Evolutionary conservation across 2,797 vertebrate genomes (phyloP), one percentile per base, ranked within the genome.

Genomic region (Lithobates pipiens): DNA sequence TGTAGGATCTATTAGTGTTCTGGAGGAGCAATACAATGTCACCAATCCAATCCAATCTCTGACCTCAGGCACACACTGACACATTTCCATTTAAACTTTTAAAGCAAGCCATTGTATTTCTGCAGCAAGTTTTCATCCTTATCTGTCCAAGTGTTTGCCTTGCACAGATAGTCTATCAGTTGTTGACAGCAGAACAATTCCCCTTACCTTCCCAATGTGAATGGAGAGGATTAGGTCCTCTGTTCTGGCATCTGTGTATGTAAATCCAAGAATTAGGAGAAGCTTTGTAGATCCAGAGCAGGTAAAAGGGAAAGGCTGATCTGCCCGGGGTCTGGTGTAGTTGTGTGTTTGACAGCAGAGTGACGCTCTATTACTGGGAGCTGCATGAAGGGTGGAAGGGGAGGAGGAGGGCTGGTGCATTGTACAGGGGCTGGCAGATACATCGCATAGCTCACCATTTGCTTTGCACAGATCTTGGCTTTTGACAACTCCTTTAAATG

Each of bases 301-400:
- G 46, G 6, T 42, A 23, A 29, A 21, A 25, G 10, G 25, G 32
- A 27, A 63, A 65, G 23, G 61, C 25, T 21, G 27, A 78, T 27
- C 44, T 15, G 36, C 63, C 18, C n/a, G 23, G 21, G 54, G 21
- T 61, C 54, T 67, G 73, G 70, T 27, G 61, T 7, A 32, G 23
- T 85, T 68, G 61, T 85, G 84, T 42, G 71, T 39, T 50, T 80
- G 71, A 76, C 65, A 85, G 84, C 27, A 85, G 77, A 42, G n/a
- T n/a, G 39, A 2, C 23, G 44, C 77, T 80, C 42, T 34, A 29
- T 29, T 54, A 71, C 23, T 65, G 25, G 16, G 74, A 46, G 67
- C 68, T 50, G 68, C 25, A 42, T 50, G 61, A 57, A 57, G 65
- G 61, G 61, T 69, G 77, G 77, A 74, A 36, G 76, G 50, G 71